Conservation (phyloP, 2,113 vertebrate species). For the Lampris incognitus region DNA sequence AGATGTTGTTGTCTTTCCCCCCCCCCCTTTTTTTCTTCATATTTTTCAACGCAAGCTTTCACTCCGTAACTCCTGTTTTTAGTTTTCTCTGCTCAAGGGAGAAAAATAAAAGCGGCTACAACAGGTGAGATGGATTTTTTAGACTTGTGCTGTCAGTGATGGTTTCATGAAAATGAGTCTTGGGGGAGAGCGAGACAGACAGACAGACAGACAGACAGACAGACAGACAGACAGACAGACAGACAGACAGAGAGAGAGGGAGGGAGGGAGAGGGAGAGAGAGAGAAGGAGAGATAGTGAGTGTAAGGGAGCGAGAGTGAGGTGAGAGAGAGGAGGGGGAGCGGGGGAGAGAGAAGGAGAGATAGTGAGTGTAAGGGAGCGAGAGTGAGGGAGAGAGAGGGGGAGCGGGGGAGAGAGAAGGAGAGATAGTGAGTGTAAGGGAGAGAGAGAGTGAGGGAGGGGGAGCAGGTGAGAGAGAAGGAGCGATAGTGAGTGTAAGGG, state of each 20-base stretch:
- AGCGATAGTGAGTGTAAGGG: too few species aligned
- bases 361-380: too few species aligned
- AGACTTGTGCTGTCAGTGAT: conserved; percentile 14
- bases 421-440: too few species aligned
- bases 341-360: too few species aligned
- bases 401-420: too few species aligned
- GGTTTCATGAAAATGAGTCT: conserved; percentile 33
- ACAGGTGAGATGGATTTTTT: conserved; percentile 16
- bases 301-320: neutral
- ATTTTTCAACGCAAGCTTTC: conserved; percentile 25
- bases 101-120: neutral
- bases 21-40: neutral
- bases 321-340: too few species aligned
- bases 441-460: too few species aligned
- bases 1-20: neutral
- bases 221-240: conserved; percentile 14
- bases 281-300: neutral
- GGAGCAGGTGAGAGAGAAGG: too few species aligned
- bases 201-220: conserved; percentile 17
- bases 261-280: neutral
- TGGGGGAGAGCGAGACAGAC: neutral
- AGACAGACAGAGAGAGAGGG: neutral
- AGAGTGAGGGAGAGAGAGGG: too few species aligned
- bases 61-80: conserved; percentile 33
- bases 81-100: conserved; percentile 16